Conservation (phyloP, 2,888 invertebrate species). For the Drosophila affinis region DNA sequence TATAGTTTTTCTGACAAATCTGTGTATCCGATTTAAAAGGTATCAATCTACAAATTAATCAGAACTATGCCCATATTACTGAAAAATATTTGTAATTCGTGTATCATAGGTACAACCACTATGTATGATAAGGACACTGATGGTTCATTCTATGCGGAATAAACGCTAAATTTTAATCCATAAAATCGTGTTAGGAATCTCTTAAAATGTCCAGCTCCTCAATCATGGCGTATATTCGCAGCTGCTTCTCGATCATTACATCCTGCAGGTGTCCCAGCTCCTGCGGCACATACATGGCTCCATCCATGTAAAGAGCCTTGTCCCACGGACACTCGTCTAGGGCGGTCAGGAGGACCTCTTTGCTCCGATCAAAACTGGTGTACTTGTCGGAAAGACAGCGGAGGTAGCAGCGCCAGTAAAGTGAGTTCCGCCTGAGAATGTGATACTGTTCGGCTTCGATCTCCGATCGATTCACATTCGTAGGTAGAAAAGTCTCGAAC, state of each 20-base stretch:
- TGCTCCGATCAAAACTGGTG: slow-evolving; percentile 80
- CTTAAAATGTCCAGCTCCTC: slow-evolving; percentile 89
- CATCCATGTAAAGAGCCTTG: slow-evolving; percentile 88
- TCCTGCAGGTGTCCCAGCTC: slow-evolving; percentile 89
- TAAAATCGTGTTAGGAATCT: slow-evolving; percentile 7
- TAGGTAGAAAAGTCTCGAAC: slow-evolving; percentile 66
- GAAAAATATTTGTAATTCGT: no score
- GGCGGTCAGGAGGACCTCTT: slow-evolving; percentile 84
- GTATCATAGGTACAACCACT: no score
- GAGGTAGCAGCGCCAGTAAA: slow-evolving; percentile 87
- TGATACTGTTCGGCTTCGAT: slow-evolving; percentile 50
- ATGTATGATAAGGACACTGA: no score
- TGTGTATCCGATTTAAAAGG: no score
- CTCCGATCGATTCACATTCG: slow-evolving; percentile 45
- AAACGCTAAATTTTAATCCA: not conserved
- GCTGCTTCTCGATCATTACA: slow-evolving; percentile 89
- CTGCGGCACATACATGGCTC: slow-evolving; percentile 87
- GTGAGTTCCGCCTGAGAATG: slow-evolving; percentile 81
- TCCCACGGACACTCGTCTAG: slow-evolving; percentile 88
- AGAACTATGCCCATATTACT: no score
- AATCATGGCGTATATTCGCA: slow-evolving; percentile 90
- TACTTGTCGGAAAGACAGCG: slow-evolving; percentile 84
- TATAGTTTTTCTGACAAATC: no score
- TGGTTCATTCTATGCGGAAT: not conserved
- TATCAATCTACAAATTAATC: no score